These are phyloP conservation scores for Campopleginae sp. DNA, from an alignment of 2,888 invertebrate genomes.

Conservation along the genomic window DNA sequence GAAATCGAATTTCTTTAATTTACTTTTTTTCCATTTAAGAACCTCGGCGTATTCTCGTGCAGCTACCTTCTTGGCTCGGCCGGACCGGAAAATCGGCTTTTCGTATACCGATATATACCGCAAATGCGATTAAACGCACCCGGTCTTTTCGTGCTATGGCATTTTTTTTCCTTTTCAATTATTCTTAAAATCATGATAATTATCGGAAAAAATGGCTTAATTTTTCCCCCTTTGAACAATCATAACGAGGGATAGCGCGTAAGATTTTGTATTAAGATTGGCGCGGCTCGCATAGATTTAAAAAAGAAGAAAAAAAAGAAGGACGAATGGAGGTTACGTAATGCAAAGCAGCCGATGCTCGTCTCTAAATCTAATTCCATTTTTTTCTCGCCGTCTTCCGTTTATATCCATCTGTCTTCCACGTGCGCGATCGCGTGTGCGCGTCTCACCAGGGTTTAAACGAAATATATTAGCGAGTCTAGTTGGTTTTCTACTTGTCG, in stretches of 20 bases:
- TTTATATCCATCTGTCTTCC: conserved; percentile 1
- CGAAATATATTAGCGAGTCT: conserved; percentile 20
- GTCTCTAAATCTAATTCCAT: neutral
- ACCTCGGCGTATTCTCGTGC: neutral
- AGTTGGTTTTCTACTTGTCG: neutral
- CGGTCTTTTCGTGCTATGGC: neutral
- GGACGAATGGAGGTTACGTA: conserved; percentile 25
- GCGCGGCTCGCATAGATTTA: neutral
- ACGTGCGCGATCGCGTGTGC: conserved; percentile 7
- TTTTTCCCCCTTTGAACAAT: neutral
- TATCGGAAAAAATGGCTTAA: neutral
- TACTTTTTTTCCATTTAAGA: neutral
- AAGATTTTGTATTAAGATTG: neutral
- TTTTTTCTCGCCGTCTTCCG: conserved; percentile 10
- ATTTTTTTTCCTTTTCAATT: neutral
- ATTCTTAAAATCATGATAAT: neutral
- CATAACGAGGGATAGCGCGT: neutral
- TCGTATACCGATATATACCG: neutral
- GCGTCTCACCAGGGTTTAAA: conserved; percentile 15
- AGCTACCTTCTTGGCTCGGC: conserved; percentile 23
- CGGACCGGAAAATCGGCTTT: conserved; percentile 36
- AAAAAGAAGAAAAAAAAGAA: neutral
- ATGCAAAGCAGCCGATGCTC: conserved; percentile 4
- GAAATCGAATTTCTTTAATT: conserved; percentile 22
- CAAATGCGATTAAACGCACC: conserved; percentile 23